Conservation (phyloP, 2,888 invertebrate genomes). For the Celastrina argiolus region DNA sequence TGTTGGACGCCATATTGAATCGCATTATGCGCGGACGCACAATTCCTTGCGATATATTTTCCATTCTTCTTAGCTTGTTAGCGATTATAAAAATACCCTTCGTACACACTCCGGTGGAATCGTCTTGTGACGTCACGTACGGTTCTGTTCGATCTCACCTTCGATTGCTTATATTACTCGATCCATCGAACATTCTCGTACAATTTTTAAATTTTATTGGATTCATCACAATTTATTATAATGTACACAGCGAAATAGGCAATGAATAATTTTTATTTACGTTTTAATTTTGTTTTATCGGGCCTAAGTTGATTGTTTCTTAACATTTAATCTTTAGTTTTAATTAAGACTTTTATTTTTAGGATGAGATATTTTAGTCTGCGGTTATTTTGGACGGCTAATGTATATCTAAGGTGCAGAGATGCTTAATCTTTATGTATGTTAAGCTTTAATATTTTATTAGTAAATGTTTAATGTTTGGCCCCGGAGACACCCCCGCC, state of each 20-base stretch:
- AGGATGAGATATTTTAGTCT: conserved; percentile 77
- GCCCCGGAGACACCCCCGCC: conserved; percentile 52
- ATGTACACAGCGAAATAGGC: conserved; percentile 59
- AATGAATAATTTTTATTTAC: conserved; percentile 50
- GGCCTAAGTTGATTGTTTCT: conserved; percentile 71
- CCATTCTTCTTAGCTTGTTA: neutral
- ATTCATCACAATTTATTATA: conserved; percentile 31
- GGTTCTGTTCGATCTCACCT: conserved; percentile 49
- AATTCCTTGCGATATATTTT: neutral
- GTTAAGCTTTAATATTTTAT: conserved; percentile 79
- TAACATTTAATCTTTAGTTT: conserved; percentile 66
- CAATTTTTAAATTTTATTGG: conserved; percentile 35
- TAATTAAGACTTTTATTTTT: conserved; percentile 69
- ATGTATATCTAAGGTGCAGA: conserved; percentile 77
- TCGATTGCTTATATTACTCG: conserved; percentile 27
- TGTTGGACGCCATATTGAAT: neutral
- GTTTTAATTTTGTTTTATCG: conserved; percentile 58
- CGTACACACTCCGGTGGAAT: neutral
- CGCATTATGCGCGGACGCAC: neutral
- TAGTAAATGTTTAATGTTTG: conserved; percentile 75
- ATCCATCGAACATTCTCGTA: conserved; percentile 47
- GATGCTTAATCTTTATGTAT: conserved; percentile 79
- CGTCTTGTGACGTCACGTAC: conserved; percentile 30
- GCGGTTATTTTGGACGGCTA: conserved; percentile 78
- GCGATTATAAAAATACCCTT: neutral